Base-by-base conservation (phyloP, 2,888 invertebrate species). In the Enchytraeus crypticus region DNA sequence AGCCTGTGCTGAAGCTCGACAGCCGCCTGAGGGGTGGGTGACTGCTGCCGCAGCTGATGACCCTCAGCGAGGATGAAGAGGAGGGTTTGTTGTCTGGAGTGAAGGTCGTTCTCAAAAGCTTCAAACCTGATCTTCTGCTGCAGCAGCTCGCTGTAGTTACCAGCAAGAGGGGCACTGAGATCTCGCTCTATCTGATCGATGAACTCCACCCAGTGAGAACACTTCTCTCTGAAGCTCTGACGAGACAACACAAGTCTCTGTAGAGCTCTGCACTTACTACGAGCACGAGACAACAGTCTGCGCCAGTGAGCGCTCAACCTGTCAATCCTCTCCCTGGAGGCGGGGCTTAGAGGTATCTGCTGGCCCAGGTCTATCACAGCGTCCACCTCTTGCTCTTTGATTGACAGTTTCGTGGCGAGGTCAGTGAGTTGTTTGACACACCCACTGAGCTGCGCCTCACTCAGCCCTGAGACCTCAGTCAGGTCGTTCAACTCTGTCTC, bases 31-130 rank as follows among this genome's bases (percentile, higher is more conserved):
- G 5, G 5, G 54, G 8, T 5, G 33, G 32, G 21, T 5, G 21
- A 27, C 27, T 54, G 26, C 33, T n/a, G 14, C n/a, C 32, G 21
- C 21, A 59, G 72, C 61, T 71, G 72, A 57, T 73, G 71, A 4
- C 77, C 77, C 65, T 77, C 77, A 59, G 64, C 72, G 59, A 77
- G 71, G 58, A 77, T 76, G 53, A 75, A 71, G 57, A 74, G 73
- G 8, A 77, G 70, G 5, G 77, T 70, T 60, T 75, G 76, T 64
- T 77, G 75, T 33, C 72, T 68, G 60, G 72, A 72, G 69, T 71
- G 71, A 66, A 74, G 70, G 60, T 75, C 75, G 18, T 70, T 68
- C 57, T 74, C 72, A 71, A 77, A 75, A 62, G 71, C 71, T 71
- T 76, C 73, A 66, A 71, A 74, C 33, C 71, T 71, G 53, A 69